Base-by-base conservation (phyloP, 2,113 vertebrate species). In the Todiramphus chloris region DNA sequence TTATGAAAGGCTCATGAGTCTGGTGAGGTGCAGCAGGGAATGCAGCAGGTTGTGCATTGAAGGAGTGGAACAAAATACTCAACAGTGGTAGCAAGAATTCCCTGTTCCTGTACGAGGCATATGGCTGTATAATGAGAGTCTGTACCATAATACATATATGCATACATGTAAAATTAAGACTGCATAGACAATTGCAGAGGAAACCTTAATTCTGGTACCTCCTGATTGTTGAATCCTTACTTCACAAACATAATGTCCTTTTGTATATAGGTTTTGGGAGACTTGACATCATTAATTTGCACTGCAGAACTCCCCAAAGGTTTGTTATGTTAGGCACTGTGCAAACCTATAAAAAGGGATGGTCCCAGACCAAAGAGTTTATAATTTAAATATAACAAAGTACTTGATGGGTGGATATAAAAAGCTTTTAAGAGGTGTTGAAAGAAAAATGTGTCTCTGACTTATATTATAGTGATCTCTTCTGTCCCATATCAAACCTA, bases 1-100 rank as follows among this genome's bases (percentile, higher is more conserved):
- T 41, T 30, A 2, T 8, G 44, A 72, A 16, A 43, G 48, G 10
- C 59, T 90, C 25, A 2, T 0, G 33, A 31, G 51, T 62, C 58
- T 94, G 83, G 48, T 28, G 85, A 86, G 39, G 41, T 59, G 46
- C 75, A 83, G 63, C 63, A 85, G 72, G 39, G 62, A 85, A 50
- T 53, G 58, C 30, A 86, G 63, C 46, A 77, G 43, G 37, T 62
- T 88, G 17, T 58, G 39, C 25, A 72, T 13, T 11, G 39, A 90
- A 69, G 48, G n/a, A 63, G 28, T 14, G 62, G 44, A 44, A 51
- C 72, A 89, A 81, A 86, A 28, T 25, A 11, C 46, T 87, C 66
- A 27, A 7, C n/a, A 19, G 37, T 5, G 0, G 41, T 24, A 66
- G 31, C 23, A 58, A 94, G 62, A 70, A 18, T 58, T 86, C 59